Base-by-base conservation (phyloP, 2,888 invertebrate genomes). In the Sipha maydis region DNA sequence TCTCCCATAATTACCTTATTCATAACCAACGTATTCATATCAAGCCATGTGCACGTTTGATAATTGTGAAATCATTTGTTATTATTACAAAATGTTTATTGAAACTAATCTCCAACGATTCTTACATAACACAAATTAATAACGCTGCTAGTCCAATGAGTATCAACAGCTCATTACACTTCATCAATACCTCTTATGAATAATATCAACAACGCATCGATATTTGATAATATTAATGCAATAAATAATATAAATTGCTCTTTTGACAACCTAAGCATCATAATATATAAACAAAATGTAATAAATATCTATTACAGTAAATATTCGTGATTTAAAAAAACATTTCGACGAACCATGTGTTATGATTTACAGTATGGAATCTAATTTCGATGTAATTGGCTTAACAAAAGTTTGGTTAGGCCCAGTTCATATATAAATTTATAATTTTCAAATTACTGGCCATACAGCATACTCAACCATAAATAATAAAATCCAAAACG, bases 401-500 rank as follows among this genome's bases (percentile, higher is more conserved):
- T 28, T 80, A 67, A 69, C 69, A 14, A 38, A 69, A 19, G 41
- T 38, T 5, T 69, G 80, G 80, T 38, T 80, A 80, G 67, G 67
- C 1, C n/a, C 67, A 14, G 28, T 11, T 21, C 71, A 83, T 31
- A 83, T 83, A 61, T 83, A 48, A 28, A 83, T 83, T 9, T 48
- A 21, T 31, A 71, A 71, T 31, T 48, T 71, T 28, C 3, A 19
- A 83, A 54, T 83, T 21, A 4, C 5, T 4, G 83, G 48, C 31
- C 54, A 71, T 38, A 21, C 48, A 71, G 25, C 34, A 34, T 34
- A 83, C 21, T 9, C 71, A 71, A 83, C 83, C 48, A 14, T 48
- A 54, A 71, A 71, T 31, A 83, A 83, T 48, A 83, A 83, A 61
- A 83, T 71, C 67, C 48, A 48, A 83, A 83, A 71, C 11, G 48